A percentile compares a stretch with the other conserved stretches of the same genome.
These are phyloP conservation scores for Amphipoea oculea DNA, from an alignment of 2,888 invertebrate genomes.

Conservation along the genomic window DNA sequence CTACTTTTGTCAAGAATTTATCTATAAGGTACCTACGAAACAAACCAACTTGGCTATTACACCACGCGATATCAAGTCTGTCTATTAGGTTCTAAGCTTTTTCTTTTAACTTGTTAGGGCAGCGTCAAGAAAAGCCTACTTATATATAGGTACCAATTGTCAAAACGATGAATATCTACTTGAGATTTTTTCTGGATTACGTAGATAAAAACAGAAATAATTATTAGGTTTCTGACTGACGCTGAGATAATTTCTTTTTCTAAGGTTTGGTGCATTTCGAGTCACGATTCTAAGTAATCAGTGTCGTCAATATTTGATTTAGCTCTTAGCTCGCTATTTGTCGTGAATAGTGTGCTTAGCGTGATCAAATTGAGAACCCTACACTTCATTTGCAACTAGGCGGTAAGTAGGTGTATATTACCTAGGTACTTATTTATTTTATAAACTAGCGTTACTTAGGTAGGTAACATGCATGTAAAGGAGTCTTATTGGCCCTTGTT, in stretches of 20 bases:
- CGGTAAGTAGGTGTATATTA: background rate
- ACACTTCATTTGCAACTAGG: background rate
- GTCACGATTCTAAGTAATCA: background rate
- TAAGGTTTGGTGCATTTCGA: background rate
- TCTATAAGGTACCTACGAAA: background rate
- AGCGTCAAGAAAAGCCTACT: background rate
- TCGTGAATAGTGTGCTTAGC: constrained; percentile 3
- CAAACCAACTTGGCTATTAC: background rate
- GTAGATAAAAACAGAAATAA: too few species aligned
- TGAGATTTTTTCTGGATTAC: too few species aligned
- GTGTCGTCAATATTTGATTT: constrained; percentile 27
- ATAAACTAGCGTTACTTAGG: background rate
- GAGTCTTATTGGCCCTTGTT: too few species aligned
- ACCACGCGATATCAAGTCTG: too few species aligned
- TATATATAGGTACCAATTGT: background rate
- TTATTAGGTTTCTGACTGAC: too few species aligned
- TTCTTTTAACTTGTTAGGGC: background rate
- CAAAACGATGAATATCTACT: background rate
- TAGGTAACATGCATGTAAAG: too few species aligned
- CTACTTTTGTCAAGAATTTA: background rate
- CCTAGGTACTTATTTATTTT: background rate
- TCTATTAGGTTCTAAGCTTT: too few species aligned
- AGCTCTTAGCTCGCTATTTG: constrained; percentile 20
- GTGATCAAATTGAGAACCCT: constrained; percentile 3
- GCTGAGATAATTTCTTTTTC: background rate